A percentile compares a stretch with the other conserved stretches of the same genome.
These are phyloP conservation scores for Nomada flava DNA, from an alignment of 2,888 invertebrate genomes.

Conservation along the genomic window DNA sequence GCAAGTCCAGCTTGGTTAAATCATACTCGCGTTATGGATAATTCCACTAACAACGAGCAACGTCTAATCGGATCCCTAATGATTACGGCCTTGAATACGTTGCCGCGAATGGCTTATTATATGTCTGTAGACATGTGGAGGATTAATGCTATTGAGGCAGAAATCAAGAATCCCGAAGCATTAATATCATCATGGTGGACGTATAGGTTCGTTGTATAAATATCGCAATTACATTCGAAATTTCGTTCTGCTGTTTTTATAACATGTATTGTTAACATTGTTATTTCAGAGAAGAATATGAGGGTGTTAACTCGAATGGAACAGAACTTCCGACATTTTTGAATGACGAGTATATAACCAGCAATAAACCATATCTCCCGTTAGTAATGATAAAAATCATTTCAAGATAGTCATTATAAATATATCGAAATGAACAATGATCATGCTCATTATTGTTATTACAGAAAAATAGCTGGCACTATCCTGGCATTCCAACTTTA, in stretches of 20 bases:
- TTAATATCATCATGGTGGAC: constrained; percentile 79
- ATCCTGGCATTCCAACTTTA: constrained; percentile 80
- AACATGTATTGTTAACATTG: constrained; percentile 26
- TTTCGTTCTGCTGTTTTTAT: constrained; percentile 7
- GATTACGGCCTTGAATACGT: constrained; percentile 79
- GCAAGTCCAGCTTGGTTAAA: constrained; percentile 78
- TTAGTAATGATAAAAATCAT: constrained; percentile 67
- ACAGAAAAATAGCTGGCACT: constrained; percentile 78
- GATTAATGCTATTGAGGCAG: constrained; percentile 73
- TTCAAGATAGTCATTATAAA: not conserved
- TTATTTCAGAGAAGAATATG: constrained; percentile 72
- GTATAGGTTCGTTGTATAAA: constrained; percentile 70
- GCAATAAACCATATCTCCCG: constrained; percentile 80
- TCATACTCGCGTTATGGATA: constrained; percentile 68
- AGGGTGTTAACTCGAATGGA: constrained; percentile 64
- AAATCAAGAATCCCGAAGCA: constrained; percentile 65
- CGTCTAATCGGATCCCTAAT: constrained; percentile 73
- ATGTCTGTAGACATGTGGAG: constrained; percentile 78
- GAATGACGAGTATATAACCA: constrained; percentile 75
- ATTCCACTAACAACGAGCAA: constrained; percentile 68
- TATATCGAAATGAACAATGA: not conserved
- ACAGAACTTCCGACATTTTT: constrained; percentile 75
- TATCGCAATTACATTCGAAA: not conserved
- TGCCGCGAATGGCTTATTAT: constrained; percentile 81
- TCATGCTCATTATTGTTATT: constrained; percentile 9